These are phyloP conservation scores for Gambusia holbrooki DNA, from an alignment of 2,113 vertebrate species.

Conservation along the genomic window DNA sequence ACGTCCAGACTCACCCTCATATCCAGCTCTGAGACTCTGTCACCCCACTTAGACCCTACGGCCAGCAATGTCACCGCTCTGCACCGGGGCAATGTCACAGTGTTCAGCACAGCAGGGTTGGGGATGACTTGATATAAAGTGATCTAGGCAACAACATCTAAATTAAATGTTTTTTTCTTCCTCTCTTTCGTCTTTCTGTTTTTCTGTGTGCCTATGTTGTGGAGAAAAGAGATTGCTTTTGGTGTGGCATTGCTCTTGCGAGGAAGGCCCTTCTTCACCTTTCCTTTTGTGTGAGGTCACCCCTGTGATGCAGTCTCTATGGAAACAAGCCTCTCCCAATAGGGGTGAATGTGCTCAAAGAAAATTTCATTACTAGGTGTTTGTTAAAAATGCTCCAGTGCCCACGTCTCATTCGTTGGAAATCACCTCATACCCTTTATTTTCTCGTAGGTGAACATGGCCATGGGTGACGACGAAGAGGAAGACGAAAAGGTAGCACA, in stretches of 20 bases:
- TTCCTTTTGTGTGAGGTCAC: constrained; percentile 84
- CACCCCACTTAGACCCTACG: constrained; percentile 71
- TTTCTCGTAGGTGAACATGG: constrained; percentile 87
- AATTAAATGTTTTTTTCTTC: constrained; percentile 76
- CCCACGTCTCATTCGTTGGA: constrained; percentile 73
- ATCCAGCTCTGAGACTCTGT: constrained; percentile 64
- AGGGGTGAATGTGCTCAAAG: constrained; percentile 82
- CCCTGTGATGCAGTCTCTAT: constrained; percentile 82
- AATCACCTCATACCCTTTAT: constrained; percentile 75
- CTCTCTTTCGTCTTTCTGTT: constrained; percentile 52
- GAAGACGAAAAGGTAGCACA: constrained; percentile 94
- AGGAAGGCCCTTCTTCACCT: constrained; percentile 81
- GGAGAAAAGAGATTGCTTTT: constrained; percentile 82
- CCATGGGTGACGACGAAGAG: constrained; percentile 89
- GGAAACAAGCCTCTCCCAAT: constrained; percentile 84
- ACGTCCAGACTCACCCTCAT: constrained; percentile 68
- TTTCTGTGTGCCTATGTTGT: constrained; percentile 78
- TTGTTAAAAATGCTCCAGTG: constrained; percentile 82
- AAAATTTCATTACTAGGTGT: constrained; percentile 85
- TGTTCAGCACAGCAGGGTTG: constrained; percentile 62
- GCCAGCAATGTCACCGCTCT: constrained; percentile 69
- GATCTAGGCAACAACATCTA: constrained; percentile 79
- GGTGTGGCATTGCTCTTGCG: constrained; percentile 80
- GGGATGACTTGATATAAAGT: constrained; percentile 81
- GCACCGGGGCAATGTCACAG: constrained; percentile 74